These are phyloP conservation scores for Odontomyia ornata DNA, from an alignment of 2,888 invertebrate species.

Conservation along the genomic window DNA sequence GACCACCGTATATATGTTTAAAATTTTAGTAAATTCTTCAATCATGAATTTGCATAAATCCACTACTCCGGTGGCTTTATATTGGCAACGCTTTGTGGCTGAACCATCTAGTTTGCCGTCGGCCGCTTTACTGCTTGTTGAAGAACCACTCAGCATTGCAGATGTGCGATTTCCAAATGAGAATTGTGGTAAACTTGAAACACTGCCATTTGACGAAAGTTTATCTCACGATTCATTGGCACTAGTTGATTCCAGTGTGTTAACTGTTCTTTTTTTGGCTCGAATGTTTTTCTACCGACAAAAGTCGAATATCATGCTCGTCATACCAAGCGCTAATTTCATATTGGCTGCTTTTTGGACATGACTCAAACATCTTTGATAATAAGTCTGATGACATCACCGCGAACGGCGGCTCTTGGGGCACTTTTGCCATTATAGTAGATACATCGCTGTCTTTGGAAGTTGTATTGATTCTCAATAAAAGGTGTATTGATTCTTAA, in stretches of 20 bases:
- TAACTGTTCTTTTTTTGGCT: conserved; percentile 40
- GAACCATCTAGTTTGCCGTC: conserved; percentile 39
- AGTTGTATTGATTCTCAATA: background rate
- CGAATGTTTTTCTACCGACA: conserved; percentile 51
- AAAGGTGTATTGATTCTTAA: conserved; percentile 51
- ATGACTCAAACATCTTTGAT: background rate
- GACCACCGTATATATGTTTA: conserved; percentile 45
- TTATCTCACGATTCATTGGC: conserved; percentile 38
- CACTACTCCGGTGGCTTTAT: conserved; percentile 51
- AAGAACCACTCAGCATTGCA: conserved; percentile 29
- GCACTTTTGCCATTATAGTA: background rate
- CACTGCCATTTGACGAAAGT: conserved; percentile 52
- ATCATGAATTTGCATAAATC: conserved; percentile 54
- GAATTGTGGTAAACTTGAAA: conserved; percentile 48
- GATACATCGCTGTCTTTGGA: conserved; percentile 49
- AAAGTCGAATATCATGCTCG: conserved; percentile 51
- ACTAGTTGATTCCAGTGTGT: conserved; percentile 43
- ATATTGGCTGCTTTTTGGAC: conserved; percentile 49
- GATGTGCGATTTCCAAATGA: conserved; percentile 46
- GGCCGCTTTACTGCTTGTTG: conserved; percentile 46
- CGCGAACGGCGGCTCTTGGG: background rate
- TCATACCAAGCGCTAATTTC: conserved; percentile 51
- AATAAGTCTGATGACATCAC: background rate
- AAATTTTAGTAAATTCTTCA: conserved; percentile 53
- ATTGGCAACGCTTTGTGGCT: conserved; percentile 45